phyloP scores from a whole-genome alignment of 2,888 invertebrate species.

The Cryptosula pallasiana region DNA sequence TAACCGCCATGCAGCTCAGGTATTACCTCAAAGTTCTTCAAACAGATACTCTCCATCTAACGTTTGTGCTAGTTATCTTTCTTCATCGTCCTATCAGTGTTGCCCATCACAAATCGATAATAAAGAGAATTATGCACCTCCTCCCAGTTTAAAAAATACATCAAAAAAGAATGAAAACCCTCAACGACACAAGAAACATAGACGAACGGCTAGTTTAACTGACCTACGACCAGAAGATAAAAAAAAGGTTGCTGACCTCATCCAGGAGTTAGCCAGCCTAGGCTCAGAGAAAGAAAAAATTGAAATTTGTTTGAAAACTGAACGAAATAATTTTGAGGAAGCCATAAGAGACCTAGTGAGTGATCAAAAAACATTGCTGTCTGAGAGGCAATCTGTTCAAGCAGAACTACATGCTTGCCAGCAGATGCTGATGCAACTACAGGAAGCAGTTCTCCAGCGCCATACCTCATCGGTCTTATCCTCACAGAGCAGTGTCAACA shows the following conservation, averaged over 20 bases:
- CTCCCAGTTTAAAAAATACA: too few relatives aligned
- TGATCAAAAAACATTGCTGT: constrained; percentile 6
- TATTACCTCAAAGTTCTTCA: too few relatives aligned
- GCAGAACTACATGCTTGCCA: constrained; percentile 12
- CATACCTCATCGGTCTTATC: not conserved
- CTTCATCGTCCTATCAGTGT: too few relatives aligned
- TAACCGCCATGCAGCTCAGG: too few relatives aligned
- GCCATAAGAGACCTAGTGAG: constrained; percentile 7
- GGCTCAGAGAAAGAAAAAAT: constrained; percentile 20
- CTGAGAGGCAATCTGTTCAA: constrained; percentile 5
- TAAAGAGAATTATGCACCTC: too few relatives aligned
- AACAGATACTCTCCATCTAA: too few relatives aligned
- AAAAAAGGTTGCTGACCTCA: constrained; percentile 21
- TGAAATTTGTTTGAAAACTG: not conserved
- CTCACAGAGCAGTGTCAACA: not conserved
- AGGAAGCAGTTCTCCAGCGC: constrained; percentile 5
- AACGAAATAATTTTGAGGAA: constrained; percentile 4
- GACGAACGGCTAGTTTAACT: constrained; percentile 17
- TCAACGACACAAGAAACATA: constrained; percentile 16
- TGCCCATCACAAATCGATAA: too few relatives aligned
- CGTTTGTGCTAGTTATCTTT: too few relatives aligned
- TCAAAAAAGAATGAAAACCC: too few relatives aligned
- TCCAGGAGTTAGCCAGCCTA: constrained; percentile 18
- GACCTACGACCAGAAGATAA: constrained; percentile 22
- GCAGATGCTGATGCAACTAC: constrained; percentile 12